A percentile compares a stretch with the other conserved stretches of the same genome.
Evolutionary conservation across 2,888 invertebrate species (phyloP).

Genomic region (Acronicta leporina): DNA sequence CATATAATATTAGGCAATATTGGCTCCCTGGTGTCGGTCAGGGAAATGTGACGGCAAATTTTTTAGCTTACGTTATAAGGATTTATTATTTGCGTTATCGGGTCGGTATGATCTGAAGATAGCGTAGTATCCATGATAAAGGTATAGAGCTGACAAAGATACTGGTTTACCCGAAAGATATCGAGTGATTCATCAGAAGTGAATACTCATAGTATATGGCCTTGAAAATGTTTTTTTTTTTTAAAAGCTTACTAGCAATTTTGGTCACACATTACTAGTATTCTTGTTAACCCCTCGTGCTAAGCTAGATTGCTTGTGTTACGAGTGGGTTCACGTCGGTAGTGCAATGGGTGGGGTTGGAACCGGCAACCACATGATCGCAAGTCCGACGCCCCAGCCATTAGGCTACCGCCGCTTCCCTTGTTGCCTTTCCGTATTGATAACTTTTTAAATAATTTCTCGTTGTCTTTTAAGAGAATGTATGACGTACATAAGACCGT

Average conservation of each 20-base stretch:
- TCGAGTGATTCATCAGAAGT: conserved; percentile 2
- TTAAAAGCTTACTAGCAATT: no score
- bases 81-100: conserved; percentile 36
- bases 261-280: no score
- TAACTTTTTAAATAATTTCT: no score
- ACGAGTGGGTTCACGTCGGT: no score
- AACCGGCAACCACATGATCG: no score
- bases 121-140: conserved; percentile 32
- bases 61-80: conserved; percentile 35
- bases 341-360: no score
- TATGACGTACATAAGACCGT: no score
- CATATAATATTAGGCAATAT: conserved; percentile 25
- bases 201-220: background rate
- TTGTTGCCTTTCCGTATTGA: background rate
- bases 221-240: background rate
- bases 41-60: conserved; percentile 37
- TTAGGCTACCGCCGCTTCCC: no score
- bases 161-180: conserved; percentile 53
- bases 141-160: conserved; percentile 52
- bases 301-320: no score
- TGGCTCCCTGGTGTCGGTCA: conserved; percentile 13
- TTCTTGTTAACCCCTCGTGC: no score
- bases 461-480: no score
- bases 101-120: conserved; percentile 17
- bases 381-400: no score